Conservation (phyloP, 1,140 invertebrate species). For the Sesamia nonagrioides region DNA sequence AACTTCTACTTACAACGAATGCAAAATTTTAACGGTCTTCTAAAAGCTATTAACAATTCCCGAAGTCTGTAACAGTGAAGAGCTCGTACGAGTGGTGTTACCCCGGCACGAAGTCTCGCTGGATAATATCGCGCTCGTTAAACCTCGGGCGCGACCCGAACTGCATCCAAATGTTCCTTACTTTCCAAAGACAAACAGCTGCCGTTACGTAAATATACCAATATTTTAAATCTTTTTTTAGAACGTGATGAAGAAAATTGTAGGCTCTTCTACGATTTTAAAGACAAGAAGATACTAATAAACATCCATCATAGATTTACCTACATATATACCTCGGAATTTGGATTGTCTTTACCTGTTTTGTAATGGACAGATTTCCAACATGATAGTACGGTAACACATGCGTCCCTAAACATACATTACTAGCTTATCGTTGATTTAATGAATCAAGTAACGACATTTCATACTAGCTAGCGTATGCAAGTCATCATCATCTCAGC, state of each 20-base stretch:
- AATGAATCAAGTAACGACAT: too few relatives aligned
- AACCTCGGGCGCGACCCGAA: slow-evolving; percentile 17
- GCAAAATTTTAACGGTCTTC: neutral
- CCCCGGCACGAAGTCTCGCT: neutral
- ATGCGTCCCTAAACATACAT: too few relatives aligned
- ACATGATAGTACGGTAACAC: too few relatives aligned
- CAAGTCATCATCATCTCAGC: too few relatives aligned
- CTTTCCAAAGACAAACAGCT: neutral
- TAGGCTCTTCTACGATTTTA: neutral
- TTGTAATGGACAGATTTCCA: too few relatives aligned
- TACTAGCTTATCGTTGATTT: too few relatives aligned
- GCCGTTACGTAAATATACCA: neutral
- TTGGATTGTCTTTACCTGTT: too few relatives aligned
- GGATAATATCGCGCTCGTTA: slow-evolving; percentile 25
- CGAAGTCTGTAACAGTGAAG: neutral
- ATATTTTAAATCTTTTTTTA: neutral
- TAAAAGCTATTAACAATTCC: neutral
- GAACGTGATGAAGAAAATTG: neutral
- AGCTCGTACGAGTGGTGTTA: neutral
- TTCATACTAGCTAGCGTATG: too few relatives aligned
- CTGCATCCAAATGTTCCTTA: slow-evolving; percentile 13
- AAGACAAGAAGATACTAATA: too few relatives aligned
- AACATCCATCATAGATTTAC: too few relatives aligned
- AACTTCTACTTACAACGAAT: neutral
- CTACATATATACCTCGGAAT: too few relatives aligned